These are phyloP conservation scores for Nymphalis io DNA, from an alignment of 1,140 invertebrate genomes.

Conservation along the genomic window DNA sequence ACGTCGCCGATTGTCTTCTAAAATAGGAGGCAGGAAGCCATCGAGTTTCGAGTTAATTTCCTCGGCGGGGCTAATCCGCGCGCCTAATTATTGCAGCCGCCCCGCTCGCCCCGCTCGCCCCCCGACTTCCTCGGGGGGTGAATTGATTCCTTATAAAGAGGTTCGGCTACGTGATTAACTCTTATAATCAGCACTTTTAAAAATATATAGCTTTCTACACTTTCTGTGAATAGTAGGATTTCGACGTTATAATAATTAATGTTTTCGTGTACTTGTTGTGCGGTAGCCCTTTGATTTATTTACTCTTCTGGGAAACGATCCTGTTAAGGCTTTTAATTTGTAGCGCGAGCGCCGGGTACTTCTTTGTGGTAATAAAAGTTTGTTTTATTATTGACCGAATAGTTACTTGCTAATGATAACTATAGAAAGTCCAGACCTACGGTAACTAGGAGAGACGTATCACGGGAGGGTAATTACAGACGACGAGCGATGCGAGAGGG, in stretches of 20 bases:
- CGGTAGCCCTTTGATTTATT: no score
- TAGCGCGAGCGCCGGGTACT: no score
- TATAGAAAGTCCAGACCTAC: constrained; percentile 54
- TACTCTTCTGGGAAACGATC: no score
- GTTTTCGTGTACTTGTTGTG: no score
- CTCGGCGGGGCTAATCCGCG: constrained; percentile 64
- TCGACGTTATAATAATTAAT: background rate
- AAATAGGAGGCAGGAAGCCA: constrained; percentile 47
- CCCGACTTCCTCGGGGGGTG: constrained; percentile 18
- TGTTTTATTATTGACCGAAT: background rate
- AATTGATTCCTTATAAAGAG: constrained; percentile 58
- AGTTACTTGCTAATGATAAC: constrained; percentile 1
- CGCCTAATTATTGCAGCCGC: constrained; percentile 64
- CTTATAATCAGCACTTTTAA: constrained; percentile 41
- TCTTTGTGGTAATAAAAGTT: background rate
- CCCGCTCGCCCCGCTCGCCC: constrained; percentile 24
- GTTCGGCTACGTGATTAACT: constrained; percentile 45
- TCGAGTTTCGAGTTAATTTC: constrained; percentile 71
- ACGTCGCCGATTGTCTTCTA: constrained; percentile 52
- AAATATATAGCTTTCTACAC: background rate
- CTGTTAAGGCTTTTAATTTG: no score
- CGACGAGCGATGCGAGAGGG: background rate
- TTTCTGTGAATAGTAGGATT: background rate
- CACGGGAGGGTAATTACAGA: constrained; percentile 53
- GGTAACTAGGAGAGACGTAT: constrained; percentile 59